A percentile compares a stretch with the other conserved stretches of the same genome.
Conservation (phyloP, 1,140 invertebrate genomes). For the Platyscapa corneri region DNA sequence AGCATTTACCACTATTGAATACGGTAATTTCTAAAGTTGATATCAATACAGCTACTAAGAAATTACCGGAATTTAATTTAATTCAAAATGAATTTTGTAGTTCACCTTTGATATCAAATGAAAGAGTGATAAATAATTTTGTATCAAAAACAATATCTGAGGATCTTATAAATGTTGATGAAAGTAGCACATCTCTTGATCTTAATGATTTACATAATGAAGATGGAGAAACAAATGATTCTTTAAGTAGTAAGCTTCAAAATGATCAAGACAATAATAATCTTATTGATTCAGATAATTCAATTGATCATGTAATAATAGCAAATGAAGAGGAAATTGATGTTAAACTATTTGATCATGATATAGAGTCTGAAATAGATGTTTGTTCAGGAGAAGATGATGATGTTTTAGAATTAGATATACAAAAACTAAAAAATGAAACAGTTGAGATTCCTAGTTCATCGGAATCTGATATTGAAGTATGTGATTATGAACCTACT, state of each 20-base stretch:
- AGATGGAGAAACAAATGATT: slow-evolving; percentile 45
- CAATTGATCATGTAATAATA: slow-evolving; percentile 27
- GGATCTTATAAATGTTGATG: slow-evolving; percentile 57
- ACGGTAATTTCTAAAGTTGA: neutral
- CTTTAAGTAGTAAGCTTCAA: slow-evolving; percentile 43
- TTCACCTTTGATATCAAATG: neutral
- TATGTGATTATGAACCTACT: slow-evolving; percentile 62
- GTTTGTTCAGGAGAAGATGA: slow-evolving; percentile 64
- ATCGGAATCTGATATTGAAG: slow-evolving; percentile 61
- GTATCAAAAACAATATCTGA: slow-evolving; percentile 37
- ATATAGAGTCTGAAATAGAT: slow-evolving; percentile 64
- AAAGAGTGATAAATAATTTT: neutral
- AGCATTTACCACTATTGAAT: slow-evolving; percentile 8
- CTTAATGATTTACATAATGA: slow-evolving; percentile 46
- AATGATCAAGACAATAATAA: slow-evolving; percentile 58
- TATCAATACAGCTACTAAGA: slow-evolving; percentile 6
- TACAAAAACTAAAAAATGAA: slow-evolving; percentile 52
- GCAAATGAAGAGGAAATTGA: slow-evolving; percentile 36
- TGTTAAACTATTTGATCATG: slow-evolving; percentile 53
- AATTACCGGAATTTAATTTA: neutral
- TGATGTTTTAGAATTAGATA: slow-evolving; percentile 62
- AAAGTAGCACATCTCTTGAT: slow-evolving; percentile 51
- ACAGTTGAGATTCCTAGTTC: slow-evolving; percentile 56
- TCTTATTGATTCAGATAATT: slow-evolving; percentile 50
- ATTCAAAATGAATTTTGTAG: slow-evolving; percentile 15